Percentiles rank a stretch among this genome's conserved stretches.
These are phyloP conservation scores for Enteromius thamalakanensis DNA, from an alignment of 2,797 vertebrate genomes.

Conservation along the genomic window DNA sequence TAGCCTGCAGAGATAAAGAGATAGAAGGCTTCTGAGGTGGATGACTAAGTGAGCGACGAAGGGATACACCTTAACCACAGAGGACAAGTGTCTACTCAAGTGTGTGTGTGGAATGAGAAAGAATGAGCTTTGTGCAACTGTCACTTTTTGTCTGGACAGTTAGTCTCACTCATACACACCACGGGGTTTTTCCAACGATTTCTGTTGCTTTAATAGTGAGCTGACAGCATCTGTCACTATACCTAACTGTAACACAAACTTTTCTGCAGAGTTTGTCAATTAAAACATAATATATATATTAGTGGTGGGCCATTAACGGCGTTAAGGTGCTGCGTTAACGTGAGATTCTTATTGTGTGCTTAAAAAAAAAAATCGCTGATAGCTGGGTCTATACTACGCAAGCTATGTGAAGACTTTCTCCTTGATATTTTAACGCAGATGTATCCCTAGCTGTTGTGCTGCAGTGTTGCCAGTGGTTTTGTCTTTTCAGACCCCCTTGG, in stretches of 20 bases:
- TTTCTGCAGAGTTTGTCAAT: not conserved
- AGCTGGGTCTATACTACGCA: too few relatives aligned
- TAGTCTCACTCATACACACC: not conserved
- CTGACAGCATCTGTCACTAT: not conserved
- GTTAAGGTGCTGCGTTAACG: too few relatives aligned
- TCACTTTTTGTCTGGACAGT: not conserved
- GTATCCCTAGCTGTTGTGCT: too few relatives aligned
- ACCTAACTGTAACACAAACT: not conserved
- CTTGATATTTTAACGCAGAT: too few relatives aligned
- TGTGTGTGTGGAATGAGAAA: conserved; percentile 28
- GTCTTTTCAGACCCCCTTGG: too few relatives aligned
- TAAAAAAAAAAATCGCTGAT: too few relatives aligned
- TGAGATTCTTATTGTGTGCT: too few relatives aligned
- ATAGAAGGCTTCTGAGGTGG: conserved; percentile 9
- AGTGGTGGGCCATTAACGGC: too few relatives aligned
- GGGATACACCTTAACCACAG: conserved; percentile 36
- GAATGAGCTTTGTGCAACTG: conserved; percentile 37
- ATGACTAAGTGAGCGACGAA: conserved; percentile 21
- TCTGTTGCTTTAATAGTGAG: not conserved
- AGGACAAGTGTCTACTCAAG: conserved; percentile 47
- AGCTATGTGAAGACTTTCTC: too few relatives aligned
- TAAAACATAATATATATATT: not conserved
- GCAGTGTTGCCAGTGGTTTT: too few relatives aligned
- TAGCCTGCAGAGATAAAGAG: conserved; percentile 35
- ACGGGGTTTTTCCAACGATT: not conserved